These are phyloP conservation scores for Malacoctenus gilli DNA, from an alignment of 2,797 vertebrate genomes.

Conservation along the genomic window DNA sequence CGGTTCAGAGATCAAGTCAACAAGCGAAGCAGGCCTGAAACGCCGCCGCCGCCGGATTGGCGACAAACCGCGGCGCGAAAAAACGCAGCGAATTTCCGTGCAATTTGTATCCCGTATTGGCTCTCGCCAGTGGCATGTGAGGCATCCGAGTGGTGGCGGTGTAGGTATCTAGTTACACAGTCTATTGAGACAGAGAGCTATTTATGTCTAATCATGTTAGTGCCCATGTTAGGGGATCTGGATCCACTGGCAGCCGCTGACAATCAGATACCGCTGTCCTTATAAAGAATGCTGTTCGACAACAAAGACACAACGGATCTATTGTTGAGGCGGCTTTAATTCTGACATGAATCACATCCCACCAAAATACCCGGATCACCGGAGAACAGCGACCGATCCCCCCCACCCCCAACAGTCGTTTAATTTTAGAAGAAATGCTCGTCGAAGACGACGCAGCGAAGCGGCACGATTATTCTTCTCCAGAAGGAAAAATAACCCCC, in stretches of 20 bases:
- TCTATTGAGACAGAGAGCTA: conserved; percentile 73
- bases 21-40: conserved; percentile 14
- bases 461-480: no score
- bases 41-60: neutral
- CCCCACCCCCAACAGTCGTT: neutral
- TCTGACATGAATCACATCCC: neutral
- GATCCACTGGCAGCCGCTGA: conserved; percentile 73
- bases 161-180: conserved; percentile 70
- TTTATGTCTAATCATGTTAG: conserved; percentile 80
- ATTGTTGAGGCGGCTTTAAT: conserved; percentile 43
- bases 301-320: conserved; percentile 45
- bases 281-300: conserved; percentile 63
- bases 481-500: neutral
- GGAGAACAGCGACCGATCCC: neutral
- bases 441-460: no score
- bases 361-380: neutral
- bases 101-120: conserved; percentile 27
- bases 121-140: conserved; percentile 54
- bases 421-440: neutral
- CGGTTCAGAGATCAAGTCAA: conserved; percentile 17
- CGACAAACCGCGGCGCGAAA: no score
- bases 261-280: conserved; percentile 71
- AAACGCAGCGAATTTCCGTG: neutral
- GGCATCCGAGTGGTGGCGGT: conserved; percentile 54
- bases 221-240: conserved; percentile 80